Evolutionary conservation across 2,888 invertebrate species (phyloP).

Genomic region (Megalurothrips usitatus): DNA sequence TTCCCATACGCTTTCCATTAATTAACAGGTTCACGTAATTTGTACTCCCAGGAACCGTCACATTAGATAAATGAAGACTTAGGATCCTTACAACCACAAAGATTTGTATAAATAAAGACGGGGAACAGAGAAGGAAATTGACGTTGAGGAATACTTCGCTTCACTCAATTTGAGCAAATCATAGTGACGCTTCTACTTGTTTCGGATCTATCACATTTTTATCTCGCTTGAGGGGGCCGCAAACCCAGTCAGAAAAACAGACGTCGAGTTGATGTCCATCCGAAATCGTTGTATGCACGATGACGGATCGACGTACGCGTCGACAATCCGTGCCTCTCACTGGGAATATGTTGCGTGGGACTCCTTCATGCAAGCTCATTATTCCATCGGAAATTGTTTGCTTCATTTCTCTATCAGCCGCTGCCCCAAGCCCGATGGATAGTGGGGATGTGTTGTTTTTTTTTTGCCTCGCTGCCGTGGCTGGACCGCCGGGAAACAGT

Average conservation of each 20-base stretch:
- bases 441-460: too few species aligned
- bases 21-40: not conserved
- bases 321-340: too few species aligned
- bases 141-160: constrained; percentile 8
- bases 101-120: not conserved
- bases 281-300: not conserved
- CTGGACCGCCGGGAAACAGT: too few species aligned
- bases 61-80: constrained; percentile 8
- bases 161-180: constrained; percentile 21
- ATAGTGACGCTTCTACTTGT: constrained; percentile 11
- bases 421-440: not conserved
- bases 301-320: too few species aligned
- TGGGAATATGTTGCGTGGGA: too few species aligned
- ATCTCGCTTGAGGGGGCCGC: not conserved
- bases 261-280: not conserved
- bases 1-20: not conserved
- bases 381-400: not conserved
- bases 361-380: too few species aligned
- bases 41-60: constrained; percentile 24
- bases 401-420: not conserved
- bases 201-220: constrained; percentile 15
- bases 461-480: too few species aligned
- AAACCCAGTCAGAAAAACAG: not conserved
- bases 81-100: not conserved
- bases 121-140: not conserved